Base-by-base conservation (phyloP, 2,797 vertebrate genomes). In the Cuniculus paca region DNA sequence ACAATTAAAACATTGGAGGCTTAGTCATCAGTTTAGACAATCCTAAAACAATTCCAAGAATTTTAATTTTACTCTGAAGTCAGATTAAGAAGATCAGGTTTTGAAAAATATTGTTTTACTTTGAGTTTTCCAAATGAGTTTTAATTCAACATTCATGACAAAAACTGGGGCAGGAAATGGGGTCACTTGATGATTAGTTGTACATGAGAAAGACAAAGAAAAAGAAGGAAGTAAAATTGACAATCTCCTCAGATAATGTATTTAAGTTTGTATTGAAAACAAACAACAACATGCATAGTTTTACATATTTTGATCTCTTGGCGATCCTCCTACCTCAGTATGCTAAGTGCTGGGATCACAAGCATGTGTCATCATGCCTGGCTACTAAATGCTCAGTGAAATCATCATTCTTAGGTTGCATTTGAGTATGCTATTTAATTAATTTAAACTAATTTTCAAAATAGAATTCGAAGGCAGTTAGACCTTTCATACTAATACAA, bases 51-150 rank as follows among this genome's bases (percentile, higher is more conserved):
- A 92, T 90, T 83, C 31, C 42, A 87, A 94, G 31, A 81, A 81
- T 58, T 87, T 92, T 88, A 36, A 83, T 91, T 94, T 94, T 87
- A 79, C 45, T 45, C 36, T 83, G 52, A 88, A 81, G 42, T 34
- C 79, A 68, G 68, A 79, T 34, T 78, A 34, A 78, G 36, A 70
- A 70, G 26, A 78, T n/a, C 5, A 50, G 12, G 45, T 34, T 77
- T 78, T 48, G 42, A 78, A 79, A 65, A 45, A n/a, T 39, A 82
- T n/a, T 77, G 78, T 58, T 91, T 92, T 17, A 65, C 31, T 77
- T 28, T 42, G 28, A 90, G 22, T 78, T 91, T 87, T 88, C 31
- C 26, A 65, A 50, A 34, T 92, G 39, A 52, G 5, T 81, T 92
- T 95, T 79, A 83, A 72, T 81, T 95, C 16, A 91, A 85, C 92